Evolutionary conservation across 2,888 invertebrate species (phyloP), one percentile per base, ranked within the genome.

Genomic region (Cotesia congregata): DNA sequence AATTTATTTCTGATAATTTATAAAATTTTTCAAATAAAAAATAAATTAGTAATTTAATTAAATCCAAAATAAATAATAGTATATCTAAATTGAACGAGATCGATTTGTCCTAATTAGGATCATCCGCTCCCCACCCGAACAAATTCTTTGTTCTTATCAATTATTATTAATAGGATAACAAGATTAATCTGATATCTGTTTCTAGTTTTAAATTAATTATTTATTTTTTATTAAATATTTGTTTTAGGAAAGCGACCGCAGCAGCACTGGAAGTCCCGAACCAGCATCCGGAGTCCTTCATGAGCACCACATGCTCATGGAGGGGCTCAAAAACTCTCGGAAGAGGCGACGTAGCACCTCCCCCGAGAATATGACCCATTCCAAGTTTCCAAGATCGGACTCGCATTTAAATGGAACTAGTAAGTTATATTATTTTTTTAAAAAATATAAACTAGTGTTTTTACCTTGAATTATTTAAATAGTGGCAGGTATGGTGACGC

Each of bases 401-500:
- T 91, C 92, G 68, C 93, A 93, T 87, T 88, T 93, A 68, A 93
- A 93, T 86, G 93, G 93, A 87, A 92, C 93, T 85, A 93, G 93
- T 93, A 90, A 91, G 93, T 92, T 90, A 67, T 6, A 12, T 9
- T 9, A 17, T 60, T 39, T 3, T 6, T n/a, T n/a, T n/a, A n/a
- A n/a, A n/a, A n/a, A n/a, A n/a, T n/a, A n/a, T n/a, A n/a, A n/a
- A n/a, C n/a, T n/a, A n/a, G n/a, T n/a, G n/a, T 60, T 39, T 3
- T 6, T n/a, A 17, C 17, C 17, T 17, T 17, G 17, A 17, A 59
- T 67, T 70, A 40, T 30, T 4, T 72, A 65, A 64, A 30, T 17
- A 15, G 94, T 94, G 93, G 94, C 94, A 81, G 93, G 93, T 73
- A 92, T 94, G 92, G 94, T 94, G 85, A 92, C 93, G 71, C 91